phyloP scores from a whole-genome alignment of 2,797 vertebrate species.

The Lagothrix lagotricha region DNA sequence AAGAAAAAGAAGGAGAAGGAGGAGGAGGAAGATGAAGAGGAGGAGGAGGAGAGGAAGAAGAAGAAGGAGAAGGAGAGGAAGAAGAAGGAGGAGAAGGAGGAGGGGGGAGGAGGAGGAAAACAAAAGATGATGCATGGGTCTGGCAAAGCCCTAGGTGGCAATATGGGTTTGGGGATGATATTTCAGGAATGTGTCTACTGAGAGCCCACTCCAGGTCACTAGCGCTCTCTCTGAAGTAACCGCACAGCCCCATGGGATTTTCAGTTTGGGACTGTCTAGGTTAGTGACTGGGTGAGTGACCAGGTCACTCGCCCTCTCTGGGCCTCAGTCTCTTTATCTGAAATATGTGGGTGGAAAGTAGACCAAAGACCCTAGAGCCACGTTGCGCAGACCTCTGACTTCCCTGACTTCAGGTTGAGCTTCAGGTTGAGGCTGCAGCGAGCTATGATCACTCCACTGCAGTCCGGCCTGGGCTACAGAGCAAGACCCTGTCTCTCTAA shows the following conservation, averaged over 20 bases:
- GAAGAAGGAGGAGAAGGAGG: too few species aligned
- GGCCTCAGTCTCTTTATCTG: background rate
- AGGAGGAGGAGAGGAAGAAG: too few species aligned
- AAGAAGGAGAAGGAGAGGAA: too few species aligned
- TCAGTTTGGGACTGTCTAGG: background rate
- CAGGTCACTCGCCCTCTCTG: background rate
- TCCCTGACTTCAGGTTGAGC: background rate
- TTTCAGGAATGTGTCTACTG: background rate
- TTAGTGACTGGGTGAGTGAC: too few species aligned
- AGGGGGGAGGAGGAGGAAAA: too few species aligned
- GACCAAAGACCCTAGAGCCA: background rate
- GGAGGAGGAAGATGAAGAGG: rapidly evolving
- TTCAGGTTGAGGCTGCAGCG: background rate
- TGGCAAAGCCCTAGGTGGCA: background rate
- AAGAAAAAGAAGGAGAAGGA: too few species aligned
- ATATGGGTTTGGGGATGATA: background rate
- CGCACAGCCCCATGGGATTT: rapidly evolving
- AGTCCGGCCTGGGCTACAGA: background rate
- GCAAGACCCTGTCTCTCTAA: background rate
- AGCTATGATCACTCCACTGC: background rate
- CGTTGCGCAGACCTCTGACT: background rate
- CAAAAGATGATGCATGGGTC: background rate
- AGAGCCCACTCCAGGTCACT: background rate
- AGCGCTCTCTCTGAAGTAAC: background rate
- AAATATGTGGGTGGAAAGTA: background rate